Evolutionary conservation across 2,888 invertebrate genomes (phyloP), one percentile per base, ranked within the genome.

Genomic region (Stomorhina lunata): DNA sequence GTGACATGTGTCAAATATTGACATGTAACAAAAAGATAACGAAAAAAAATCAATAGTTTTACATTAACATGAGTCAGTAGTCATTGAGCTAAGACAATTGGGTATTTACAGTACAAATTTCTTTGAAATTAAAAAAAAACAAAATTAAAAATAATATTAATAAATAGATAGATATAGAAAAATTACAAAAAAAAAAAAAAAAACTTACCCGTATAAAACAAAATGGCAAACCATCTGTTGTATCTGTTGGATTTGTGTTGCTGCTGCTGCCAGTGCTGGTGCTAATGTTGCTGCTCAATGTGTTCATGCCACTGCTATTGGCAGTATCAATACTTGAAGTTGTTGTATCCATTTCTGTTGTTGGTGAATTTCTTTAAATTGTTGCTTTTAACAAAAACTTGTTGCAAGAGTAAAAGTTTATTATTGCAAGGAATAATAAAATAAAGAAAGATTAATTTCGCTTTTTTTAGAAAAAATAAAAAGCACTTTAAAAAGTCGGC

Each of bases 131-230:
- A n/a, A n/a, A n/a, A n/a, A n/a, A n/a, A n/a, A n/a, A n/a, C n/a
- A n/a, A n/a, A n/a, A n/a, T n/a, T n/a, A n/a, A n/a, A n/a, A n/a
- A n/a, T 48, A 4, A 27, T 37, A 40, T 40, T 40, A 12, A n/a
- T n/a, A n/a, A n/a, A n/a, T n/a, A n/a, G n/a, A n/a, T n/a, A n/a
- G n/a, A n/a, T n/a, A n/a, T n/a, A n/a, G 4, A 37, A 4, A 12
- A 37, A 37, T 37, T 4, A 37, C 2, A 4, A 37, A 10, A 43
- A 43, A 43, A 17, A 43, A 15, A 40, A 12, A 50, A 2, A 29
- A 55, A 45, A 85, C 85, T 85, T 79, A 85, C 85, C 85, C 85
- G 81, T 84, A 85, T 76, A 34, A 85, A 85, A 72, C 83, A 80
- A 81, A 85, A 85, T 40, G 85, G 81, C 80, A 84, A 76, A 72